Evolutionary conservation across 2,113 vertebrate genomes (phyloP).

Genomic region (Beaufortia kweichowensis): DNA sequence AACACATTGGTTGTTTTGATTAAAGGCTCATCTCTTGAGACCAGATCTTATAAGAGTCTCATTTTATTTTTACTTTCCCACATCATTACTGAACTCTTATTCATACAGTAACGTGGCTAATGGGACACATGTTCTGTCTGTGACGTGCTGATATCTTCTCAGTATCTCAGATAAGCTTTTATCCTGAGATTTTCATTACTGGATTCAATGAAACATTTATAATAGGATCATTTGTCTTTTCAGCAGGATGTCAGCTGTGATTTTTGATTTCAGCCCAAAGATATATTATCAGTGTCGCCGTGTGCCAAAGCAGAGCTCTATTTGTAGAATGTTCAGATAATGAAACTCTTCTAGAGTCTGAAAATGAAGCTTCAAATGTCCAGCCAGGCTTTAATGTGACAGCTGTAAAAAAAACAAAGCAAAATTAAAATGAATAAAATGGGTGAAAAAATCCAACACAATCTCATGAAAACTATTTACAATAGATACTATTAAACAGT

Average conservation of each 20-base stretch:
- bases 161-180: slow-evolving; percentile 32
- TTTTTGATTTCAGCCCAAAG: slow-evolving; percentile 22
- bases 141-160: slow-evolving; percentile 36
- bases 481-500: no score
- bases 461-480: neutral
- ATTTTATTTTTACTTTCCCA: slow-evolving; percentile 16
- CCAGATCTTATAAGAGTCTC: neutral
- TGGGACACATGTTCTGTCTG: slow-evolving; percentile 26
- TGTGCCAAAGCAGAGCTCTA: slow-evolving; percentile 19
- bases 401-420: neutral
- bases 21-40: slow-evolving; percentile 14
- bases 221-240: slow-evolving; percentile 44
- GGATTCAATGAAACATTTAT: slow-evolving; percentile 32
- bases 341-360: slow-evolving; percentile 27
- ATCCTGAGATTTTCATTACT: slow-evolving; percentile 44
- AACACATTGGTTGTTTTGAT: slow-evolving; percentile 30
- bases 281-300: slow-evolving; percentile 14
- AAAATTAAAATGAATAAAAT: neutral
- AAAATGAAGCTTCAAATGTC: slow-evolving; percentile 23
- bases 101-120: slow-evolving; percentile 29
- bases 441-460: neutral
- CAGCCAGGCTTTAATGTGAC: neutral
- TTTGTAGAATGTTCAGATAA: slow-evolving; percentile 9
- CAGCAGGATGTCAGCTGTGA: slow-evolving; percentile 17
- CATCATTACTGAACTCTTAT: slow-evolving; percentile 38